These are phyloP conservation scores for Molossus molossus DNA, from an alignment of 2,797 vertebrate genomes.

Conservation along the genomic window DNA sequence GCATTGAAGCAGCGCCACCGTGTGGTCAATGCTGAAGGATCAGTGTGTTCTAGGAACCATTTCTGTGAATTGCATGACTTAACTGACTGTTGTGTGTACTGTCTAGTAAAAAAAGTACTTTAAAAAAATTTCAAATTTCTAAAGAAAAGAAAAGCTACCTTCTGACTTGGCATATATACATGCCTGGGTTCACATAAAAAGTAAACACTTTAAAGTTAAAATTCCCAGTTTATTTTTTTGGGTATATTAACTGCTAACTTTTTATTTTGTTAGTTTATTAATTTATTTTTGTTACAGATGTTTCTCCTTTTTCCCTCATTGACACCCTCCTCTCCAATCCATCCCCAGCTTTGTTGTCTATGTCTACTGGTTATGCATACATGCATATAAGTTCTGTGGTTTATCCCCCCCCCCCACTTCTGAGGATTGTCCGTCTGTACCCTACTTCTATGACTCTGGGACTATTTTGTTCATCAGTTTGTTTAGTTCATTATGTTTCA, in stretches of 20 bases:
- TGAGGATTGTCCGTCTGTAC: no score
- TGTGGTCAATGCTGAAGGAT: constrained; percentile 71
- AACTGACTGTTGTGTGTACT: not conserved
- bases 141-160: constrained; percentile 13
- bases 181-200: constrained; percentile 25
- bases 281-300: no score
- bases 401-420: no score
- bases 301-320: no score
- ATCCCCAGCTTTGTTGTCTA: no score
- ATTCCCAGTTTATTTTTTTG: not conserved
- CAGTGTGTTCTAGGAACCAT: not conserved
- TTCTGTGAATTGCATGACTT: not conserved
- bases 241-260: not conserved
- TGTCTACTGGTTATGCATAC: no score
- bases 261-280: not conserved
- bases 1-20: constrained; percentile 81
- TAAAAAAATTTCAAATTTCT: constrained; percentile 21
- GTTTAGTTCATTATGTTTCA: no score
- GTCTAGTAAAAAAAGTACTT: not conserved
- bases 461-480: no score
- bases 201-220: constrained; percentile 30
- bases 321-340: no score
- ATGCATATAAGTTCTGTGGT: no score
- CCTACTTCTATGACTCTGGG: no score
- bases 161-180: constrained; percentile 9